Percentiles rank a stretch among this genome's conserved stretches.
phyloP scores from a whole-genome alignment of 2,888 invertebrate species.

The Agrochola lychnidis region DNA sequence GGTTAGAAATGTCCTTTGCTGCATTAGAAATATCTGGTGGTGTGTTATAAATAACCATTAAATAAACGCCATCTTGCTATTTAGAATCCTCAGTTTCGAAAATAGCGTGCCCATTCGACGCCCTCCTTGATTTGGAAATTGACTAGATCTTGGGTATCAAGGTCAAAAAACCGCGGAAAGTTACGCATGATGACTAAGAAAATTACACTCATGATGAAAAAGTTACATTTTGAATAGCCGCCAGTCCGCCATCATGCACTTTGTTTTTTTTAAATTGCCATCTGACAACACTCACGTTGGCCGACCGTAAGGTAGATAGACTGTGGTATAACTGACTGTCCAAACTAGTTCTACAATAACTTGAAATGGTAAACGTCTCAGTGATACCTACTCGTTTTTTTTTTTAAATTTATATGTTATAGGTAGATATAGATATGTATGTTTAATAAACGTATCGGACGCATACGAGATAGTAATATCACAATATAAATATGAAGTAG shows the following conservation, averaged over 20 bases:
- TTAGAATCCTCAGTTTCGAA: too few relatives aligned
- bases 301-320: neutral
- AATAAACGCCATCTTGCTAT: neutral
- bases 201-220: neutral
- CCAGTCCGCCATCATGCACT: neutral
- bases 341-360: neutral
- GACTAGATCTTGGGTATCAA: neutral
- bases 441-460: neutral
- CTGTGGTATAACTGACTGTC: conserved; percentile 4
- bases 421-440: conserved; percentile 1
- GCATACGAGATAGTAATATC: neutral
- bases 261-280: too few relatives aligned
- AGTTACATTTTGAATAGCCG: neutral
- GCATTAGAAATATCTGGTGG: too few relatives aligned
- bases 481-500: too few relatives aligned
- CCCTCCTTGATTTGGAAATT: neutral
- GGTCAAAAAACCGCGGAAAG: neutral
- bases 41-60: too few relatives aligned
- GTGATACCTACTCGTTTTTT: neutral
- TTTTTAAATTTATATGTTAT: neutral
- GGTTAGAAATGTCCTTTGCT: too few relatives aligned
- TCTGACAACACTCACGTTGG: neutral
- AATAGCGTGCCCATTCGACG: too few relatives aligned
- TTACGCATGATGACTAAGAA: neutral
- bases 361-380: neutral